Evolutionary conservation across 2,888 invertebrate species (phyloP).

Genomic region (Tenthredo livida): DNA sequence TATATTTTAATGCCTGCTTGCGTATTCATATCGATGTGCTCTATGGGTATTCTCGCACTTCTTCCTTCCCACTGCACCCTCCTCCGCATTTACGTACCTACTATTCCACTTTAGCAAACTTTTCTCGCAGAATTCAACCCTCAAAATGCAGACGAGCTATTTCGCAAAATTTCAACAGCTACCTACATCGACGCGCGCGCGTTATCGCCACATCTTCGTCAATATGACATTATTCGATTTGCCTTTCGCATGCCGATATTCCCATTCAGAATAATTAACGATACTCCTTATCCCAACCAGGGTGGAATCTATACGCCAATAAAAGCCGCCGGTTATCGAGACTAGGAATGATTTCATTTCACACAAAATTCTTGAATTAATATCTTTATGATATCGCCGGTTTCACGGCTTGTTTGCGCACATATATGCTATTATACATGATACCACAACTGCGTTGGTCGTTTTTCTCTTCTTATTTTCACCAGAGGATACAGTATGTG

Average conservation of each 20-base stretch:
- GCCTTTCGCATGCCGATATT: neutral
- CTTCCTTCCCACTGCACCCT: neutral
- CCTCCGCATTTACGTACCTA: neutral
- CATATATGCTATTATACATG: too few species aligned
- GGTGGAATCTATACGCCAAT: neutral
- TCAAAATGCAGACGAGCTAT: neutral
- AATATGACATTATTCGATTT: neutral
- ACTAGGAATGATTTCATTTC: neutral
- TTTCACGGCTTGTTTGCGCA: neutral
- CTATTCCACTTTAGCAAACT: neutral
- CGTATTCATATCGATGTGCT: constrained; percentile 49
- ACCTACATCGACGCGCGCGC: neutral
- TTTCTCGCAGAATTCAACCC: neutral
- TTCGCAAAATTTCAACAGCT: neutral
- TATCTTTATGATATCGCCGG: neutral
- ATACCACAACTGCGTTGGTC: too few species aligned
- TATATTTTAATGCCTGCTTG: constrained; percentile 50
- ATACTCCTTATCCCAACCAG: neutral
- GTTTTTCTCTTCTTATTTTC: neutral
- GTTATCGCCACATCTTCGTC: neutral
- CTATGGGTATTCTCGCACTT: neutral
- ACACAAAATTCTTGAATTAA: neutral
- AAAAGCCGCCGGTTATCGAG: neutral
- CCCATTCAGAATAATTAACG: neutral
- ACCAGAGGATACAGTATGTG: too few species aligned